phyloP scores from a whole-genome alignment of 2,888 invertebrate genomes.

The Ormyrus pomaceus region DNA sequence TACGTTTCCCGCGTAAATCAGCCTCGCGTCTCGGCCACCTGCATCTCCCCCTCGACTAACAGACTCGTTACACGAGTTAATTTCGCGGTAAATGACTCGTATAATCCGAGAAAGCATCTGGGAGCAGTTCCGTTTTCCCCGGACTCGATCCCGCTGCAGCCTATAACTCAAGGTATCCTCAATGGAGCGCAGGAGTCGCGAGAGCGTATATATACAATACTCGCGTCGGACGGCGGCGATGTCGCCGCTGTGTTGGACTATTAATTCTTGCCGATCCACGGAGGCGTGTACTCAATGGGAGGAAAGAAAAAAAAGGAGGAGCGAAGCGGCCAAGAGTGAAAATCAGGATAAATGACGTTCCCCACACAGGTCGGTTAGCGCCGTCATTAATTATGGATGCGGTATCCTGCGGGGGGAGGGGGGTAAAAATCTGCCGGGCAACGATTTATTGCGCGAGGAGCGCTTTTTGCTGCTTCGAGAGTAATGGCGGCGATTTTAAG shows the following conservation, averaged over 20 bases:
- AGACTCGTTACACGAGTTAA: no score
- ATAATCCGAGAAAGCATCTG: no score
- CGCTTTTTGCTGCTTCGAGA: not conserved
- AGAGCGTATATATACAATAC: not conserved
- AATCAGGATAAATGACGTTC: constrained; percentile 26
- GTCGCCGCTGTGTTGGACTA: not conserved
- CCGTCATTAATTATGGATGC: constrained; percentile 15
- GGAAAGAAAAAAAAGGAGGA: not conserved
- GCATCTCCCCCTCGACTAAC: no score
- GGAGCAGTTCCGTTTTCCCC: no score
- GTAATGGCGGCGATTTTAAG: not conserved
- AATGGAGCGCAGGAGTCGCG: not conserved
- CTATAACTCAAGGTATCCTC: not conserved
- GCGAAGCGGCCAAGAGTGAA: not conserved
- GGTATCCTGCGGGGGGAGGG: not conserved
- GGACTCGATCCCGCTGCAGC: no score
- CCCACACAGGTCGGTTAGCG: not conserved
- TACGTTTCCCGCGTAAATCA: no score
- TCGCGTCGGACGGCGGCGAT: no score
- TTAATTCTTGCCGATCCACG: not conserved
- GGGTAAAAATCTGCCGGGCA: not conserved
- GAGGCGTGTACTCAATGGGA: not conserved
- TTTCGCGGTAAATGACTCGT: no score
- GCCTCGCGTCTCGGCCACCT: no score
- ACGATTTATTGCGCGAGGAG: not conserved